Evolutionary conservation across 1,140 invertebrate species (phyloP).

Genomic region (Muscidifurax raptorellus): DNA sequence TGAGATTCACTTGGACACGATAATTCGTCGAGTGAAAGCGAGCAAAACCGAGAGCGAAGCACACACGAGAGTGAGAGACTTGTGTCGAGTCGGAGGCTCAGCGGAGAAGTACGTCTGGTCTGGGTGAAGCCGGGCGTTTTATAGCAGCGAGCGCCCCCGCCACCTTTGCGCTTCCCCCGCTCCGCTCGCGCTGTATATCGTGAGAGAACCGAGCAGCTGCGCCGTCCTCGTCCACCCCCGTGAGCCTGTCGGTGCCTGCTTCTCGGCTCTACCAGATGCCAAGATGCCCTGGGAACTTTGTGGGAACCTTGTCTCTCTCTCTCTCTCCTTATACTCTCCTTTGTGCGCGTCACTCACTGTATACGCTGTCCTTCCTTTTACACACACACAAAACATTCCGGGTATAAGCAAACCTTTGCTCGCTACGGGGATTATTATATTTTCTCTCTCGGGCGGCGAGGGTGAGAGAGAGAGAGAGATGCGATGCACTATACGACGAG

Average conservation of each 20-base stretch:
- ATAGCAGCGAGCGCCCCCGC: neutral
- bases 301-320: slow-evolving; percentile 53
- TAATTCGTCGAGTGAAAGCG: neutral
- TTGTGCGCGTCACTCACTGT: neutral
- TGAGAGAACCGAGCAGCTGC: slow-evolving; percentile 21
- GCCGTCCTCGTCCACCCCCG: slow-evolving; percentile 27
- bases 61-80: neutral
- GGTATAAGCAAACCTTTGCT: neutral
- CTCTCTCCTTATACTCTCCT: slow-evolving; percentile 39
- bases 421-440: neutral
- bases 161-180: neutral
- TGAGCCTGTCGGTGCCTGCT: neutral
- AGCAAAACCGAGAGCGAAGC: neutral
- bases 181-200: neutral
- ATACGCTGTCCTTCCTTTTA: slow-evolving; percentile 27
- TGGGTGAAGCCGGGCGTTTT: neutral
- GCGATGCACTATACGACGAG: too few species aligned
- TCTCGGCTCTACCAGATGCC: slow-evolving; percentile 22
- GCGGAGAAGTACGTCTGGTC: neutral
- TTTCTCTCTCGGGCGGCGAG: neutral
- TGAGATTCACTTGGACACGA: too few species aligned
- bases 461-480: neutral
- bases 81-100: neutral
- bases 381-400: slow-evolving; percentile 47
- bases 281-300: slow-evolving; percentile 51